phyloP scores from a whole-genome alignment of 2,888 invertebrate species.

The Brachynemurus nebulosus region DNA sequence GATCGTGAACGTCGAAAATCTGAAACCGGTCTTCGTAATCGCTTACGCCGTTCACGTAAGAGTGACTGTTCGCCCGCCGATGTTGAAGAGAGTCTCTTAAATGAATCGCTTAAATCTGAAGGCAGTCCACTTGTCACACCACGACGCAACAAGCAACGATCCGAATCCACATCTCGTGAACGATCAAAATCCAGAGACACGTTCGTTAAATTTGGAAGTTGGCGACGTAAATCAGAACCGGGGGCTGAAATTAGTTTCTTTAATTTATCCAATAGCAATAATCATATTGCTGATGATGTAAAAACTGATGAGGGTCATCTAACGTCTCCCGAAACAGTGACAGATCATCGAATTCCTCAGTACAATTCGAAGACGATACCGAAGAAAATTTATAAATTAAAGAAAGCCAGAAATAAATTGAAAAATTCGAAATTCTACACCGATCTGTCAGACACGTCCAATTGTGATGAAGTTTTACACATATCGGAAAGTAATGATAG shows the following conservation, averaged over 20 bases:
- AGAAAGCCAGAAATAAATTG: conserved; percentile 47
- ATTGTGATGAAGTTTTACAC: conserved; percentile 36
- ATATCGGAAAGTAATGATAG: conserved; percentile 30
- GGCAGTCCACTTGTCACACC: background rate
- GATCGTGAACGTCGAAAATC: conserved; percentile 53
- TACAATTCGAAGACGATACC: conserved; percentile 55
- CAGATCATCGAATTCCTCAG: conserved; percentile 24
- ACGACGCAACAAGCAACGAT: conserved; percentile 23
- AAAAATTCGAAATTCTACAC: conserved; percentile 48
- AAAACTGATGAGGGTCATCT: conserved; percentile 6
- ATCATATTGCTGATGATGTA: conserved; percentile 26
- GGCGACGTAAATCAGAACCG: conserved; percentile 61
- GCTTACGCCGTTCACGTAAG: conserved; percentile 44
- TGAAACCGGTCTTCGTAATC: conserved; percentile 42
- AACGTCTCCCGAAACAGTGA: background rate
- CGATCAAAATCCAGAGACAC: conserved; percentile 36
- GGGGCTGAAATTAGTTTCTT: conserved; percentile 28
- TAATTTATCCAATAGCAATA: conserved; percentile 21
- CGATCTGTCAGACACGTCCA: conserved; percentile 48
- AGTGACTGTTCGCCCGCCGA: conserved; percentile 21
- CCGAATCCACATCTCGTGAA: conserved; percentile 34
- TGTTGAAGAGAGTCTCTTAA: conserved; percentile 1
- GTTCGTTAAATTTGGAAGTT: conserved; percentile 45
- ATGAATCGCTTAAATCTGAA: background rate
- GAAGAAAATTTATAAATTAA: conserved; percentile 55